Evolutionary conservation across 37 sponge, comb jelly and placozoan species (phyloP).

Genomic region (Chondrosia reniformis): DNA sequence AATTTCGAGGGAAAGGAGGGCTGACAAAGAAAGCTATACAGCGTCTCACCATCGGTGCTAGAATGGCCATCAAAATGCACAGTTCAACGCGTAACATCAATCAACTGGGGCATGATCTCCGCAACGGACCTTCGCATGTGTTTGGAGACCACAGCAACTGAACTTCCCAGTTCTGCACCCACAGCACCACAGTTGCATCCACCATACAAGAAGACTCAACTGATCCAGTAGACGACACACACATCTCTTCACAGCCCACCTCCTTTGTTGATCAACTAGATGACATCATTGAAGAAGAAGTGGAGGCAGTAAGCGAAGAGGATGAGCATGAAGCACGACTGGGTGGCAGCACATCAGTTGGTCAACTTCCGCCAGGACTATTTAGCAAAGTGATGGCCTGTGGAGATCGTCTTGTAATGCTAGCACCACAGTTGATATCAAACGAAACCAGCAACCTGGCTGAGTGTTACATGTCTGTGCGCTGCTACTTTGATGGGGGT

Average conservation of each 20-base stretch:
- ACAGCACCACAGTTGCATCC: background rate
- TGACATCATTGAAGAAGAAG: conserved; percentile 6
- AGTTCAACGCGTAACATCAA: conserved; percentile 8
- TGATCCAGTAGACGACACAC: background rate
- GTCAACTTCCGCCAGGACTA: conserved; percentile 12
- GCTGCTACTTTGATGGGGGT: conserved; percentile 22
- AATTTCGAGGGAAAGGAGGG: conserved; percentile 19
- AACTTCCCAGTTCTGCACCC: background rate
- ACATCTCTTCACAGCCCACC: background rate
- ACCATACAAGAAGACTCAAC: background rate
- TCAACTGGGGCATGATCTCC: conserved; percentile 31
- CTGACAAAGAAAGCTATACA: background rate
- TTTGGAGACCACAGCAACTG: conserved; percentile 36
- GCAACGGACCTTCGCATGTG: conserved; percentile 28
- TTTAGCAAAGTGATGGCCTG: background rate
- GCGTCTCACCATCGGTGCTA: conserved; percentile 26
- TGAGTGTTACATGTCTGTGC: conserved; percentile 28
- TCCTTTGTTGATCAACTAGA: background rate
- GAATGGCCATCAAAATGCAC: conserved; percentile 22
- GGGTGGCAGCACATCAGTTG: background rate
- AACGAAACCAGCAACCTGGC: conserved; percentile 30
- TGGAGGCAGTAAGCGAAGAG: background rate
- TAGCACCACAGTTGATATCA: conserved; percentile 14
- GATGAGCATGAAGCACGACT: conserved; percentile 5
- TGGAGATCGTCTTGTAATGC: conserved; percentile 19